Evolutionary conservation across 92 coral and sea anemone genomes (phyloP), one percentile per base, ranked within the genome.

Genomic region (Chrysogorgia sp.): DNA sequence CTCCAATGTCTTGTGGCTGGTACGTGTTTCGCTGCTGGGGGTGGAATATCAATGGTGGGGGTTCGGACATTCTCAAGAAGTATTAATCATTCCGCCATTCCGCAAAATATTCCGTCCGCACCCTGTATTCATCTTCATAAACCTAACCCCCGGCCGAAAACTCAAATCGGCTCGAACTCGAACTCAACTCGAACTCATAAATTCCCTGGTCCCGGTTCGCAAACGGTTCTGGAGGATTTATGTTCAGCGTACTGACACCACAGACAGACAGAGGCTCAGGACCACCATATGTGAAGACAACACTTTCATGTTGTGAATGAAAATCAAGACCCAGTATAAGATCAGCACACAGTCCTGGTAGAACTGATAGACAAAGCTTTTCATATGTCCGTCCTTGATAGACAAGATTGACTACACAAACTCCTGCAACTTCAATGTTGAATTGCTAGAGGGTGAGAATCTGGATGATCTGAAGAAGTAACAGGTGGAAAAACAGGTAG

Each of bases 301-400:
- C 76, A 40, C 86, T 83, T 25, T 79, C 67, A 52, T 87, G 83
- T 72, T 86, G 83, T 23, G 86, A 86, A 48, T 86, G 86, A 59
- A 87, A 87, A 30, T 76, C 90, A 23, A 86, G 74, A 12, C 87
- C 87, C 41, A 83, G 84, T 65, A 83, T 87, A 20, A 77, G 82
- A 41, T 83, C 87, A 31, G 90, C 81, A 50, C 87, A 82, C 49
- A 87, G 87, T 77, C 84, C 71, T 9, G 86, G 90, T 15, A 87
- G 75, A 10, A 83, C 67, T 33, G 84, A 77, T 21, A 82, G 60
- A 34, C 75, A 45, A 40, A 82, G 40, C 40, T 30, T 60, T 32
- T 78, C 48, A 49, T 81, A 81, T 50, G 22, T 81, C 43, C 45
- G 86, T 12, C 35, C 63, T 62, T 81, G 83, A 55, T 81, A 86